Conservation (phyloP, 35 echinoderm and acorn worm genomes). For the Eucidaris tribuloides region DNA sequence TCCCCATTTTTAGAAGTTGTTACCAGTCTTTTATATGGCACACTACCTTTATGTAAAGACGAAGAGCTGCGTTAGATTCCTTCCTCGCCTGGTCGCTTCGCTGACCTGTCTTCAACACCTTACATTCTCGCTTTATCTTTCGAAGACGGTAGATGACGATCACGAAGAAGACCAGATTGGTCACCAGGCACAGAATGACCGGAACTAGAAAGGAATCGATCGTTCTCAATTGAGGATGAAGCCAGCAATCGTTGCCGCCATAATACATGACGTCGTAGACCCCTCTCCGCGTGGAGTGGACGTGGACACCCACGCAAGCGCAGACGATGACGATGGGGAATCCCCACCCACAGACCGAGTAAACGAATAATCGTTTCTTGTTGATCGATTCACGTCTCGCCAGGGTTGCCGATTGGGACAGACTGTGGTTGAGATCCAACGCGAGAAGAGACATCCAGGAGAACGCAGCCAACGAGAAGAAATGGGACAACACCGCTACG, state of each 20-base stretch:
- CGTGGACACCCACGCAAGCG: neutral
- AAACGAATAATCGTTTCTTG: neutral
- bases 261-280: neutral
- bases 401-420: neutral
- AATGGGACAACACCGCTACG: slow-evolving; percentile 35
- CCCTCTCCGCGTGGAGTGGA: neutral
- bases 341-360: neutral
- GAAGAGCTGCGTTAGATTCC: neutral
- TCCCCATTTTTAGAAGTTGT: too few species aligned
- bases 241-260: neutral
- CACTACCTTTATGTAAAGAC: neutral
- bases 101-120: neutral
- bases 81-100: neutral
- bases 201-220: neutral
- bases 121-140: neutral
- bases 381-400: neutral
- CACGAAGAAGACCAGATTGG: neutral
- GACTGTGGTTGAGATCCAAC: slow-evolving; percentile 41
- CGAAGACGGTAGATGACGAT: neutral
- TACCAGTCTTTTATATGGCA: too few species aligned
- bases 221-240: neutral
- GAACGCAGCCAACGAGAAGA: slow-evolving; percentile 52
- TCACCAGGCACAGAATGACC: neutral
- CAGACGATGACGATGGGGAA: neutral
- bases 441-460: slow-evolving; percentile 56